These are phyloP conservation scores for Molossus molossus DNA, from an alignment of 2,797 vertebrate species.

Conservation along the genomic window DNA sequence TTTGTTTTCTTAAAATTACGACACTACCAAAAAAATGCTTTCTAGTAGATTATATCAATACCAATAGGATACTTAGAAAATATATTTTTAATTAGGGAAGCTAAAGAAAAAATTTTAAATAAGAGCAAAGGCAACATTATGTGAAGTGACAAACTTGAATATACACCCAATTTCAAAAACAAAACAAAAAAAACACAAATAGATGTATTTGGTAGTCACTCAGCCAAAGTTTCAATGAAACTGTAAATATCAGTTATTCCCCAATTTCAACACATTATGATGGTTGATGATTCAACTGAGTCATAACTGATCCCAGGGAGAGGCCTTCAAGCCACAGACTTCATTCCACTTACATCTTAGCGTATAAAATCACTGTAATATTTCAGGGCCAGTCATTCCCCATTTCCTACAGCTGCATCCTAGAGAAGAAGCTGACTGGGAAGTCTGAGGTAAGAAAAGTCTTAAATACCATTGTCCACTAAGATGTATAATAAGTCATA, in stretches of 20 bases:
- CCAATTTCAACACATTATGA: slow-evolving; percentile 61
- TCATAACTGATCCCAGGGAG: slow-evolving; percentile 50
- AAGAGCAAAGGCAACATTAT: background rate
- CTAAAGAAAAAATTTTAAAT: slow-evolving; percentile 2
- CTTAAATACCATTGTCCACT: background rate
- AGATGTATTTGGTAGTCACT: background rate
- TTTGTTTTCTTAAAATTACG: slow-evolving; percentile 49
- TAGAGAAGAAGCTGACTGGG: background rate
- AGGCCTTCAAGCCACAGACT: background rate
- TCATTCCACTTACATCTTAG: background rate
- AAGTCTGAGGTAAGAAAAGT: slow-evolving; percentile 62
- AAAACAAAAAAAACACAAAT: slow-evolving; percentile 35
- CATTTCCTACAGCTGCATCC: background rate
- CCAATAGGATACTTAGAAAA: background rate
- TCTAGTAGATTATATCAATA: background rate
- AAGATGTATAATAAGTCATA: background rate
- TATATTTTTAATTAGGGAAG: background rate
- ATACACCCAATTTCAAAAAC: background rate
- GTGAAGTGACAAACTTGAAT: background rate
- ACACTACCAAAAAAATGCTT: background rate
- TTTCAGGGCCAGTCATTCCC: background rate
- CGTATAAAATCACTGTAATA: slow-evolving; percentile 68
- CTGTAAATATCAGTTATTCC: slow-evolving; percentile 15
- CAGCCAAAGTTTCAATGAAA: slow-evolving; percentile 65
- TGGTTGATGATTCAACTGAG: slow-evolving; percentile 59